Base-by-base conservation (phyloP, 2,113 vertebrate genomes). In the crab-eating macaque (Macaca fascicularis) region DNA sequence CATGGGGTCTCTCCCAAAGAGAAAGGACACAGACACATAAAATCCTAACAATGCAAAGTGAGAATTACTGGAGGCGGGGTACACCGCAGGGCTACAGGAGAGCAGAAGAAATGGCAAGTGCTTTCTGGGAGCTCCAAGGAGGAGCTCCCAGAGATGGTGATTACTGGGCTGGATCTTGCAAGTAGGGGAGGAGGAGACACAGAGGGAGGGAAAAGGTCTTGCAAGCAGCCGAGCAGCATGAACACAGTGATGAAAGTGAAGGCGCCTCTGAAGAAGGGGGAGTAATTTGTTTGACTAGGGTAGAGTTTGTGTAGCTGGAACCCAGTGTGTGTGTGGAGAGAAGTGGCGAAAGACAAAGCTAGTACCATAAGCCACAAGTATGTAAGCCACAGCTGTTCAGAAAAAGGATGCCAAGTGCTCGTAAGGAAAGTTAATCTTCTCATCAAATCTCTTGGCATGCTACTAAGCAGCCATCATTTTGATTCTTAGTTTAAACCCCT, bases 401-500 rank as follows among this genome's bases (percentile, higher is more conserved):
- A 84, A 64, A 74, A 84, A 30, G 55, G 87, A 48, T 30, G 27
- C 57, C 38, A 57, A 45, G 25, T 45, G 74, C 76, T 88, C 70
- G 8, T 23, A 61, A 84, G 40, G 45, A 94, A 90, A 90, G 50
- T n/a, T 0, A n/a, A 59, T 52, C 78, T 61, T 45, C 78, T 61
- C 23, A 74, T 43, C 27, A 20, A 43, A 83, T 40, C 43, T 43
- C 55, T 95, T 48, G 3, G 52, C 57, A 3, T 59, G 22, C 27
- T 64, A 69, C 43, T 50, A 57, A 90, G 59, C 48, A 87, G 79
- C 38, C 43, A 40, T 32, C 22, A n/a, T 48, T 82, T 38, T 6
- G 70, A 83, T 32, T 92, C 57, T 95, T 78, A 25, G 84, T 83
- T 40, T 52, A 89, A 88, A 78, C 3, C 2, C 30, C 48, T 88